These are phyloP conservation scores for Takifugu bimaculatus DNA, from an alignment of 2,113 vertebrate genomes.

Conservation along the genomic window DNA sequence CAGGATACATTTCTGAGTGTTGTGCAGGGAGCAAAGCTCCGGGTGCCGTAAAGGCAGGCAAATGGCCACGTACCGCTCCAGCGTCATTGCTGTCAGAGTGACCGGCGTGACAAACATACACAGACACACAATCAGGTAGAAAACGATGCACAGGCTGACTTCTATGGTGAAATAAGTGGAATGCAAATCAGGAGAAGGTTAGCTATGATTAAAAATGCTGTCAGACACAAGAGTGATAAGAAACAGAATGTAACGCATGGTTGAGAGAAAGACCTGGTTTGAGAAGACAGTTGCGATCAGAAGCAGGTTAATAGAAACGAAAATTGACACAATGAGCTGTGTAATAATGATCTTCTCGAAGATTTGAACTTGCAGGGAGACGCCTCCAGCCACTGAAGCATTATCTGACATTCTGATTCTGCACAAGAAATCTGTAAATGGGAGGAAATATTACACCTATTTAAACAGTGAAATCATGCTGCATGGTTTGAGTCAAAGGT, in stretches of 20 bases:
- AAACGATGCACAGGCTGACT: constrained; percentile 24
- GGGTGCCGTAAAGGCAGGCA: constrained; percentile 53
- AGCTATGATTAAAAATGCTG: constrained; percentile 18
- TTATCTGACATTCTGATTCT: too few relatives aligned
- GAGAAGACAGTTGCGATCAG: constrained; percentile 47
- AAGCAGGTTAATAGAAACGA: constrained; percentile 31
- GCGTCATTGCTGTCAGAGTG: constrained; percentile 54
- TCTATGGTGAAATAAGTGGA: neutral
- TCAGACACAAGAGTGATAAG: constrained; percentile 51
- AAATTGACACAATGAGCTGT: constrained; percentile 36
- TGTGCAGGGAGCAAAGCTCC: constrained; percentile 37
- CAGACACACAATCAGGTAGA: neutral
- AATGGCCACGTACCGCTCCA: constrained; percentile 59
- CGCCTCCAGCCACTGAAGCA: too few relatives aligned
- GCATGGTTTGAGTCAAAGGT: too few relatives aligned
- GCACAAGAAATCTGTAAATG: too few relatives aligned
- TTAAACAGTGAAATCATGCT: too few relatives aligned
- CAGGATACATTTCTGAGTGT: constrained; percentile 19
- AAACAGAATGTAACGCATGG: constrained; percentile 58
- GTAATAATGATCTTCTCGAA: constrained; percentile 6
- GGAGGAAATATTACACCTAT: too few relatives aligned
- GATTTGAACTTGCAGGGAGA: too few relatives aligned
- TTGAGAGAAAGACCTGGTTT: constrained; percentile 34
- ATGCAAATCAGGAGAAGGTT: neutral
- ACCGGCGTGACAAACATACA: constrained; percentile 26